Base-by-base conservation (phyloP, 2,888 invertebrate genomes). In the Acanthosoma haemorrhoidale region DNA sequence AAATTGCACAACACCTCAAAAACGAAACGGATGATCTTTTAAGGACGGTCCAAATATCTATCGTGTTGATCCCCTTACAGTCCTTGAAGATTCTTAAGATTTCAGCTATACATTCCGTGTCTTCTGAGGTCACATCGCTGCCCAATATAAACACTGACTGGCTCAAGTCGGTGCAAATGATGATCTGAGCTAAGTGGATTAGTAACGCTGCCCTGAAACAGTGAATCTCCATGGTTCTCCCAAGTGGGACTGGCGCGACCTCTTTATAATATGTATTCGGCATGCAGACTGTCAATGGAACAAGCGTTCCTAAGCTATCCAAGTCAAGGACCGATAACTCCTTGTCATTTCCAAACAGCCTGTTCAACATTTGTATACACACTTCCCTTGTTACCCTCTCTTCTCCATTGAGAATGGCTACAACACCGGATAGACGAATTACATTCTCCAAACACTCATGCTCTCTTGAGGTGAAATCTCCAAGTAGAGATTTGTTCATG, bases 1-100 rank as follows among this genome's bases (percentile, higher is more conserved):
- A 91, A 8, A 98, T 81, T 18, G 93, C 93, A 75, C 90, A 88
- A 77, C 94, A 92, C 18, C 98, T 85, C 67, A 99, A 82, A 79
- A 97, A 97, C 1, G 91, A 89, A 70, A 86, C 79, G 75, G 87
- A 86, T 71, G 87, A 84, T 0, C 80, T 78, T 75, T 87, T 86
- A 32, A 70, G 18, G 3, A n/a, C 15, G 1, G 59, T 39, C 70
- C 70, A 70, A 13, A 70, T 25, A n/a, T 43, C 21, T 18, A 67
- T 58, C 4, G 67, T 31, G 18, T 70, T 39, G 6, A 70, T 31
- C 4, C 31, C 59, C 13, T 29, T 9, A 21, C 43, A 67, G 13
- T 70, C 31, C 4, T 67, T 64, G 15, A 64, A 70, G 59, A 13
- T 59, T 58, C 13, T 68, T 25, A 72, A 31, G 3, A 72, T 66